Evolutionary conservation across 2,113 vertebrate species (phyloP), one percentile per base, ranked within the genome.

Genomic region (Clarias gariepinus): DNA sequence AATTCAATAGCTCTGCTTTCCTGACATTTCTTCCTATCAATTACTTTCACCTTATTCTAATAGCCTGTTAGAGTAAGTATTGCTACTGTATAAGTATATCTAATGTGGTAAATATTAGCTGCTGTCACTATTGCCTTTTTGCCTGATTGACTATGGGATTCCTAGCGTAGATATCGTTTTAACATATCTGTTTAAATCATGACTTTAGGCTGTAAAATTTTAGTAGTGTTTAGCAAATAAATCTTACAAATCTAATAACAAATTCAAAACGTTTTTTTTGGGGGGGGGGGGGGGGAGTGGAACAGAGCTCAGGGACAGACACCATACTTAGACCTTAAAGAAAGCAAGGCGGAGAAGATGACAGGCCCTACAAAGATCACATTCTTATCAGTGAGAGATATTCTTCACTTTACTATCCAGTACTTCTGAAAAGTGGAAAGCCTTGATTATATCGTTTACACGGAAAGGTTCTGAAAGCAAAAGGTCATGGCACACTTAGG

Each of bases 371-470:
- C 36, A 13, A 18, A 81, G 19, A 69, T 21, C 5, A 86, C 83
- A 88, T 87, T 82, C 82, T 84, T 88, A 91, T 91, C 88, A 88
- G 23, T 58, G 81, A 86, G 66, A 85, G 81, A 4, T 71, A 78
- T 57, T 30, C 25, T 16, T 64, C 66, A n/a, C 19, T 73, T 47
- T 6, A 18, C 18, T 47, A 13, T 57, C 81, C 21, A 8, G 58
- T 18, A 69, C 60, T 86, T 84, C 25, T 81, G 47, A 41, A n/a
- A 23, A 58, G 1, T 33, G 33, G 30, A 64, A 36, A 66, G 69
- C 11, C 36, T 63, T 55, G 21, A 19, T 78, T 21, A 63, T 76
- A 19, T 80, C 41, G 36, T 57, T 78, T 85, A 85, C 69, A 25
- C n/a, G 52, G 16, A 84, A 57, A 63, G 69, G 33, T 30, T 63